Evolutionary conservation across 2,113 vertebrate genomes (phyloP), one percentile per base, ranked within the genome.

Genomic region (Scytalopus superciliaris): DNA sequence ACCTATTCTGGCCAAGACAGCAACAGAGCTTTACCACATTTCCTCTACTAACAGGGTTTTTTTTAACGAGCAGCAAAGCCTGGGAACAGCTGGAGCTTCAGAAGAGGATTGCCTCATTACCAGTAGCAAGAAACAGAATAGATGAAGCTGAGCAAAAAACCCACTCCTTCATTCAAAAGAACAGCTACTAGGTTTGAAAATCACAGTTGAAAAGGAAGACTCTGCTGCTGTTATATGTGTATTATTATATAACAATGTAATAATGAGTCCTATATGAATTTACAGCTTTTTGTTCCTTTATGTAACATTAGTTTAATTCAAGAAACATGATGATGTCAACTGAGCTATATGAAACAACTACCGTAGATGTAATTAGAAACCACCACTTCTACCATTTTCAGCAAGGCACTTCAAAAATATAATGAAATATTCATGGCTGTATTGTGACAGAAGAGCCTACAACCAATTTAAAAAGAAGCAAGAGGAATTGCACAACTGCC

Each of bases 361-460:
- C 24, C 15, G 40, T 11, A 84, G 44, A 42, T 9, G 87, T 52
- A 91, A 91, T 56, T 45, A 79, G 69, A 95, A 92, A 84, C 94
- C 69, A 84, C 1, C 0, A 81, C 53, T 82, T 44, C 19, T 24
- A 89, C 44, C 3, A 1, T 59, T 86, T 92, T 88, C 92, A 95
- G 30, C 39, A 56, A 75, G 40, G 44, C 66, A 44, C 25, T 93
- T 87, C 66, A 94, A 96, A 64, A 27, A 42, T 24, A 24, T 2
- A 87, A 89, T 87, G 27, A 95, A 94, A 91, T 82, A 94, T 75
- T 94, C 56, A 89, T 57, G 57, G 49, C 21, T n/a, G 39, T 40
- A 57, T 45, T 82, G 77, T 89, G 37, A 84, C 33, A 82, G 31
- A 73, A 63, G 40, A 91, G 55, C 50, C 39, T 72, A 52, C 62